These are phyloP conservation scores for Lottia gigantea DNA, from an alignment of 2,888 invertebrate species.

Conservation along the genomic window DNA sequence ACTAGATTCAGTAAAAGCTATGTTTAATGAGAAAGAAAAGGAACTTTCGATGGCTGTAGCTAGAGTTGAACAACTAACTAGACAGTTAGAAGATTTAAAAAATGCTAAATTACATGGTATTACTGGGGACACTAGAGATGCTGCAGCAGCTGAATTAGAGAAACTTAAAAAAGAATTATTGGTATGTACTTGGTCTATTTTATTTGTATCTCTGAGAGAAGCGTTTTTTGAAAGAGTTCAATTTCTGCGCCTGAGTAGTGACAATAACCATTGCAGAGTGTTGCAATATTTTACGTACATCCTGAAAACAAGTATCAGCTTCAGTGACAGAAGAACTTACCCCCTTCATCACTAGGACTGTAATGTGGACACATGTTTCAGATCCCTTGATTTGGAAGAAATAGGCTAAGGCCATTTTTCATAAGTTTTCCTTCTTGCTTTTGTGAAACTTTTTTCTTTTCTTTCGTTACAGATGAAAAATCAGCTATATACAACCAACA, in stretches of 20 bases:
- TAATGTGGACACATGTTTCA: too few relatives aligned
- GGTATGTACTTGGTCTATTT: slow-evolving; percentile 69
- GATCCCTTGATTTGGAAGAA: too few relatives aligned
- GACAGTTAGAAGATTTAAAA: slow-evolving; percentile 90
- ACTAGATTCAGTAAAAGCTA: slow-evolving; percentile 92
- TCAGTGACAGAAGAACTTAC: too few relatives aligned
- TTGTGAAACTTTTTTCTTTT: too few relatives aligned
- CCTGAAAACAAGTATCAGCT: too few relatives aligned
- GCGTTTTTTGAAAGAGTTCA: too few relatives aligned
- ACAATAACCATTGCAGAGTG: too few relatives aligned
- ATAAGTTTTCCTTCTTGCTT: too few relatives aligned
- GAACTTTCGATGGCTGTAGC: slow-evolving; percentile 96
- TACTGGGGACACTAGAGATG: slow-evolving; percentile 65
- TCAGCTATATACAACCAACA: slow-evolving; percentile 88
- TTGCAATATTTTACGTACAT: too few relatives aligned
- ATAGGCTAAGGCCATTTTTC: too few relatives aligned
- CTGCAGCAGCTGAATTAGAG: slow-evolving; percentile 79
- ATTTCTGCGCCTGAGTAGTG: too few relatives aligned
- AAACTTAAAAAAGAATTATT: slow-evolving; percentile 91
- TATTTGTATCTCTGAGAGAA: not conserved
- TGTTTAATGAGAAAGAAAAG: slow-evolving; percentile 98
- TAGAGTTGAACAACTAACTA: slow-evolving; percentile 94
- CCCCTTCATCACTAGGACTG: too few relatives aligned
- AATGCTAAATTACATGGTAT: slow-evolving; percentile 70
- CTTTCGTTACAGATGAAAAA: slow-evolving; percentile 84